Conservation (phyloP, 1,140 invertebrate genomes). For the Macrostomum lignano region DNA sequence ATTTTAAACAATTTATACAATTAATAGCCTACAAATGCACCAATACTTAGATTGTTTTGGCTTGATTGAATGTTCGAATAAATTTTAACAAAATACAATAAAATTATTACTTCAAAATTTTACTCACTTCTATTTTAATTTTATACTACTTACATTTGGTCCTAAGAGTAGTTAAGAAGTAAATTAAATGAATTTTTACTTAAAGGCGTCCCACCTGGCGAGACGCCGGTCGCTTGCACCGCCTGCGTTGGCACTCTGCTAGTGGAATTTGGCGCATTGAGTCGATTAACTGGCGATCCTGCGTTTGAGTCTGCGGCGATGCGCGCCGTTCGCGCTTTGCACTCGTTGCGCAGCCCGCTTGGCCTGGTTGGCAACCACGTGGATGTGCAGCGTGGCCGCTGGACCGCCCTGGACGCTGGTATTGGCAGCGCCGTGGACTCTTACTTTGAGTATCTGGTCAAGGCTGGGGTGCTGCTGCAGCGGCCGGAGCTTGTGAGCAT, state of each 20-base stretch:
- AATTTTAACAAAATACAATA: too few relatives aligned
- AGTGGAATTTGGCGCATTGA: slow-evolving; percentile 78
- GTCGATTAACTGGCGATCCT: slow-evolving; percentile 53
- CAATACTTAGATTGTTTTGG: not conserved
- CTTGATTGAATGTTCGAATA: too few relatives aligned
- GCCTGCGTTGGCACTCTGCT: slow-evolving; percentile 90
- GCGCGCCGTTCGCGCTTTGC: slow-evolving; percentile 41
- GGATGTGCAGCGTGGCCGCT: slow-evolving; percentile 65
- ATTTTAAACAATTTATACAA: too few relatives aligned
- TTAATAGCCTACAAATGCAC: slow-evolving; percentile 2
- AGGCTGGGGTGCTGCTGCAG: slow-evolving; percentile 44
- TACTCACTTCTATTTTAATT: too few relatives aligned
- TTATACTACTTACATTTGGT: too few relatives aligned
- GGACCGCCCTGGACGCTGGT: slow-evolving; percentile 82
- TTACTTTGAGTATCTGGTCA: slow-evolving; percentile 91
- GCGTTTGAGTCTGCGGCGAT: slow-evolving; percentile 71
- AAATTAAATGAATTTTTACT: too few relatives aligned
- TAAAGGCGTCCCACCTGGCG: slow-evolving; percentile 60
- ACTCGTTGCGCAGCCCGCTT: not conserved
- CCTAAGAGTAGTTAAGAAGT: too few relatives aligned
- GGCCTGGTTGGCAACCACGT: slow-evolving; percentile 62
- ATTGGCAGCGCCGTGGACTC: slow-evolving; percentile 75
- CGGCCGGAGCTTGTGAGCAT: slow-evolving; percentile 61
- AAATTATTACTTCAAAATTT: too few relatives aligned
- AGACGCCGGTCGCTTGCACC: slow-evolving; percentile 83